Evolutionary conservation across 2,888 invertebrate genomes (phyloP), one percentile per base, ranked within the genome.

Genomic region (Megaustenia siamemsis): DNA sequence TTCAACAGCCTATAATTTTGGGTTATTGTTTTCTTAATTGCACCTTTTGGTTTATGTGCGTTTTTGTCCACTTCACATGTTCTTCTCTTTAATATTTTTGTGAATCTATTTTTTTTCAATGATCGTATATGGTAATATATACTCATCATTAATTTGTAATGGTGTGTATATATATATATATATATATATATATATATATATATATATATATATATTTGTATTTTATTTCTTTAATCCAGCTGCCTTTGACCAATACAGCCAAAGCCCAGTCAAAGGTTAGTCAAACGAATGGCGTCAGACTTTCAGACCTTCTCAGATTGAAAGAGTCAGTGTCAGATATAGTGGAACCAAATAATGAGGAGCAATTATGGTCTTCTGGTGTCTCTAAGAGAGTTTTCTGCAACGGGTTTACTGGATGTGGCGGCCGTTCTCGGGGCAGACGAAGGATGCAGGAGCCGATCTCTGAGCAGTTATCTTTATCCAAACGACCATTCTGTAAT

Each of bases 401-500:
- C 79, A 88, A 88, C 69, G 86, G 86, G 38, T 88, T 88, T 82
- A 86, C 88, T 21, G 88, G 88, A 53, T 88, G 88, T 81, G 88
- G 88, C 4, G 87, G 86, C 12, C 78, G 84, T 1, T 86, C 82
- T 77, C 71, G 88, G 40, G 86, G 82, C 63, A 79, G 86, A 15
- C 69, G 87, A 40, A 76, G 87, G 15, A 77, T 80, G 5, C 83
- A 83, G 66, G 45, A 45, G 28, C 83, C 82, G n/a, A 71, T 40
- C 21, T 43, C 18, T 18, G 85, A 79, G 6, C 35, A 73, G 10
- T 53, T 75, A 32, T 73, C 66, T 40, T 15, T 53, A 24, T 53
- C 77, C 38, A 91, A 91, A 84, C 86, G 91, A 24, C 89, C 89
- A 35, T 91, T 91, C 85, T 91, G 91, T 80, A 91, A 91, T 35